Evolutionary conservation across 2,113 vertebrate genomes (phyloP), one percentile per base, ranked within the genome.

Genomic region (Corythornis madagascariensis): DNA sequence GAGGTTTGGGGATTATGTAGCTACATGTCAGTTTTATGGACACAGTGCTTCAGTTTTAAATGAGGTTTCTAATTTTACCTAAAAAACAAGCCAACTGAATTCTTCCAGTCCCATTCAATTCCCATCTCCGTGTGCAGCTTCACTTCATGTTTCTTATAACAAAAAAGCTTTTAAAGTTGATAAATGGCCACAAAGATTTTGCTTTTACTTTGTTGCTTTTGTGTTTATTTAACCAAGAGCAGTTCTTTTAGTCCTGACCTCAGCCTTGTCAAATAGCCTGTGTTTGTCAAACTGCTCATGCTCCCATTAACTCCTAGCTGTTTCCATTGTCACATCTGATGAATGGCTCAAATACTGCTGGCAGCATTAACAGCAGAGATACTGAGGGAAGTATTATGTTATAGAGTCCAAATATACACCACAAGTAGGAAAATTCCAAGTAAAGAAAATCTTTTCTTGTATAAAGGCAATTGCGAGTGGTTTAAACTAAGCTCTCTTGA

Each of bases 211-310:
- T 95, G 93, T 94, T 95, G 74, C 93, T 96, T 96, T 93, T 93
- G 91, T 96, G 93, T 96, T 97, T 96, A 92, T 95, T 97, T 97
- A 95, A 96, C 78, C 86, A 95, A 96, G 93, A 96, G 80, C 83
- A 86, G 89, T 74, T 96, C 93, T 95, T 95, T 96, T 67, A 89
- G 94, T 92, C 83, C 91, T 95, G 95, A 97, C 94, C 95, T 91
- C 94, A 91, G 82, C 88, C 94, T 96, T 96, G 95, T 96, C 96
- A 97, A 95, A 97, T 92, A 93, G 93, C 93, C 81, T 90, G 28
- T 97, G 95, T 96, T 96, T 95, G 94, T 95, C 95, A 95, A 96
- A 96, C 94, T 95, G 83, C 91, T 97, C 89, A 93, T 96, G 93
- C 93, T 96, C 86, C 95, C 88, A 95, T 97, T 97, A 97, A 96